phyloP scores from a whole-genome alignment of 2,888 invertebrate species.

The Drosophila demipolita region DNA sequence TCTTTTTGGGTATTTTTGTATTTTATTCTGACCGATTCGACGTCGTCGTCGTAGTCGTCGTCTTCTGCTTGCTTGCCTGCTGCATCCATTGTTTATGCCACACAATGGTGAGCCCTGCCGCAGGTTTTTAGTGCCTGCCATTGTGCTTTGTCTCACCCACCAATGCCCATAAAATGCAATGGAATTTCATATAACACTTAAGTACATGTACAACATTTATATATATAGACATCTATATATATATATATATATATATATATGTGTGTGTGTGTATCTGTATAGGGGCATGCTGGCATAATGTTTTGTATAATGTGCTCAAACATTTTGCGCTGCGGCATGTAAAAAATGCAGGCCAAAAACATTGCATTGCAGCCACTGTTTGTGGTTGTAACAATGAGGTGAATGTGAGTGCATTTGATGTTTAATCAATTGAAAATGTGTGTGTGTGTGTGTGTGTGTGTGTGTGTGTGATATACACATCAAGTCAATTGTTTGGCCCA shows the following conservation, averaged over 20 bases:
- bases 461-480: constrained; percentile 25
- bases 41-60: constrained; percentile 16
- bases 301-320: constrained; percentile 67
- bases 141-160: constrained; percentile 45
- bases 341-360: constrained; percentile 68
- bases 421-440: constrained; percentile 73
- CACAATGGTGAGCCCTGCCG: constrained; percentile 72
- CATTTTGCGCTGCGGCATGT: constrained; percentile 72
- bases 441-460: constrained; percentile 4
- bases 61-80: constrained; percentile 43
- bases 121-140: constrained; percentile 74
- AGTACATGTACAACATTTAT: constrained; percentile 32
- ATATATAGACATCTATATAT: constrained; percentile 20
- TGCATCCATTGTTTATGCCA: constrained; percentile 76
- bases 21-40: constrained; percentile 64
- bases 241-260: not conserved
- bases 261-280: constrained; percentile 37
- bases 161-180: constrained; percentile 74
- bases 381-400: constrained; percentile 36
- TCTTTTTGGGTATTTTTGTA: constrained; percentile 35
- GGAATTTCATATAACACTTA: constrained; percentile 71
- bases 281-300: constrained; percentile 56
- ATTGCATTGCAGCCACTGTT: constrained; percentile 21
- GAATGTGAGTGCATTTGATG: constrained; percentile 66
- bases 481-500: constrained; percentile 55